These are phyloP conservation scores for Promerops cafer DNA, from an alignment of 2,113 vertebrate genomes.

Conservation along the genomic window DNA sequence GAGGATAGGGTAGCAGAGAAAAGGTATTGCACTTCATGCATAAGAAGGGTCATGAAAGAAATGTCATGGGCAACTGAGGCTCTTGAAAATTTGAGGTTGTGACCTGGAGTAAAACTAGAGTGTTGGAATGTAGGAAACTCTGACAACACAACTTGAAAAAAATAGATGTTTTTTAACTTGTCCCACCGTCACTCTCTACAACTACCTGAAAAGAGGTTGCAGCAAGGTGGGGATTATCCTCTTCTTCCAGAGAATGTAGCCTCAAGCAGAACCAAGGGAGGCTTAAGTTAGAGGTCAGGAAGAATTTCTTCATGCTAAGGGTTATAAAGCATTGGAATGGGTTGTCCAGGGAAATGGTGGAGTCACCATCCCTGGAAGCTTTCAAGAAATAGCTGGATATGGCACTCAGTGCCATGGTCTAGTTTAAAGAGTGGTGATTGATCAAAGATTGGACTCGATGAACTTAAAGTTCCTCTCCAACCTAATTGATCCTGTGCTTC, in stretches of 20 bases:
- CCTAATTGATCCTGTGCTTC: background rate
- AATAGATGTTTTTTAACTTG: background rate
- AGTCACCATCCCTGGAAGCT: background rate
- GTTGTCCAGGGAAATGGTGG: background rate
- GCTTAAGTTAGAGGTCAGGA: background rate
- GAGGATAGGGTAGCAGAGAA: background rate
- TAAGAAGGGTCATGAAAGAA: background rate
- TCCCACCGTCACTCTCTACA: background rate
- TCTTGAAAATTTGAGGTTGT: background rate
- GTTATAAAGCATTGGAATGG: background rate
- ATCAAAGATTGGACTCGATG: accelerated
- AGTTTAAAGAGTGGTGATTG: background rate
- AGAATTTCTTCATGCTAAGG: background rate
- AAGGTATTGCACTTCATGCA: background rate
- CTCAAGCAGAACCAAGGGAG: background rate
- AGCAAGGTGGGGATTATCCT: background rate
- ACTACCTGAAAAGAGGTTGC: background rate
- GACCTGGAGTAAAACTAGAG: background rate
- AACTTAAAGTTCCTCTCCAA: background rate
- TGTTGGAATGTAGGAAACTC: background rate
- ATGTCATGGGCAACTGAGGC: background rate
- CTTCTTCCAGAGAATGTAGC: background rate
- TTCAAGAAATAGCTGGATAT: background rate
- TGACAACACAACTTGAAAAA: background rate
- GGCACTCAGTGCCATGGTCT: background rate